These are phyloP conservation scores for Halocynthia roretzi DNA, from an alignment of 23 tunicate species.

Conservation along the genomic window DNA sequence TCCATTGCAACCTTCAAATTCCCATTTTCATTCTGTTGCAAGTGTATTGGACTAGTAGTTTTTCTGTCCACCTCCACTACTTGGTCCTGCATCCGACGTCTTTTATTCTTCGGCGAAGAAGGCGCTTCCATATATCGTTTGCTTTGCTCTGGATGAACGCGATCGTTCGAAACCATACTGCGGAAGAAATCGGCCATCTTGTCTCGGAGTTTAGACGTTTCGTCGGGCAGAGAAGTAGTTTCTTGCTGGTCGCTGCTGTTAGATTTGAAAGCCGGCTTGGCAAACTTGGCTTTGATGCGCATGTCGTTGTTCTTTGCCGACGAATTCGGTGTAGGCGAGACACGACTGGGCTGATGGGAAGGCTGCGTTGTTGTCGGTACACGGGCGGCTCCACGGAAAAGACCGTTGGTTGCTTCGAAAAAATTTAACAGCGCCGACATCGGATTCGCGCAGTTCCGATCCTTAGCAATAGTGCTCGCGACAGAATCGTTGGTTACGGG, in stretches of 20 bases:
- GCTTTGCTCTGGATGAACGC: background rate
- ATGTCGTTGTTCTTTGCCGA: background rate
- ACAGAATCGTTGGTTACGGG: background rate
- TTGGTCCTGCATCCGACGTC: too few species aligned
- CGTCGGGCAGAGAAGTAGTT: background rate
- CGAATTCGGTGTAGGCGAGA: background rate
- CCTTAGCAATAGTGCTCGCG: background rate
- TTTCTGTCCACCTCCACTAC: too few species aligned
- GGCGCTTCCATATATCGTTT: too few species aligned
- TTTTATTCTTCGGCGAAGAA: too few species aligned
- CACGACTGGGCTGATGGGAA: background rate
- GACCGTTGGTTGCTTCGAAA: constrained; percentile 5
- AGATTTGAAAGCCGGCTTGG: background rate
- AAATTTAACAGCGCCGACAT: constrained; percentile 29
- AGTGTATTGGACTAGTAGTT: too few species aligned
- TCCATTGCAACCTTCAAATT: too few species aligned
- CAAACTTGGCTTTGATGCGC: background rate
- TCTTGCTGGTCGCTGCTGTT: background rate
- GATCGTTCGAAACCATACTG: constrained; percentile 14
- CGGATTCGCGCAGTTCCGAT: constrained; percentile 4
- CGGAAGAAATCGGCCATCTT: constrained; percentile 23
- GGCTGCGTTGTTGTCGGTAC: background rate
- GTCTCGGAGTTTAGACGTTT: constrained; percentile 6
- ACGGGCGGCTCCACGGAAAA: background rate
- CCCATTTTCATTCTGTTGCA: too few species aligned